A percentile compares a stretch with the other conserved stretches of the same genome.
phyloP scores from a whole-genome alignment of 2,113 vertebrate species.

The Pomatostomus ruficeps region DNA sequence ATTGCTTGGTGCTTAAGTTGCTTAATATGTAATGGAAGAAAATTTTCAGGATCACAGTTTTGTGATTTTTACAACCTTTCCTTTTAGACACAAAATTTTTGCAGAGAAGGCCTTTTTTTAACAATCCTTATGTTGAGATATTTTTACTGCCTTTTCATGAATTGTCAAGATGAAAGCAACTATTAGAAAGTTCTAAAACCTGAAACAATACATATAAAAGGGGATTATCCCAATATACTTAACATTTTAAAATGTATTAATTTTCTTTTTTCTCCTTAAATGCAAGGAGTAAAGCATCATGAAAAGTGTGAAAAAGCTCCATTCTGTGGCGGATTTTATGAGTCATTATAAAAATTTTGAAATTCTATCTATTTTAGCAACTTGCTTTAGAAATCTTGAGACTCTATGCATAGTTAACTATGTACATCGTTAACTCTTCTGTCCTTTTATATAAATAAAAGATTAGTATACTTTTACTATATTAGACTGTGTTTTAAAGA shows the following conservation, averaged over 20 bases:
- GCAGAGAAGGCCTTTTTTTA: neutral
- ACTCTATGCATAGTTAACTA: neutral
- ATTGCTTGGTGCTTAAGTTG: neutral
- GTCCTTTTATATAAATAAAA: neutral
- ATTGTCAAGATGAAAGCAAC: neutral
- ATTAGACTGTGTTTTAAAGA: neutral
- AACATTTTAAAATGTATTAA: neutral
- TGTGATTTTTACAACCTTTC: neutral
- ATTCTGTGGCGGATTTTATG: neutral
- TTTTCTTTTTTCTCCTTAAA: neutral
- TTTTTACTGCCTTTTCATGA: neutral
- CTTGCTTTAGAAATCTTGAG: neutral
- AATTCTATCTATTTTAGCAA: neutral
- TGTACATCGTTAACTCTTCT: neutral
- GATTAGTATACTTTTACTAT: neutral
- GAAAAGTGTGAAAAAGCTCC: neutral
- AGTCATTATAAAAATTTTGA: neutral
- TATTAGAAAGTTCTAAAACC: neutral
- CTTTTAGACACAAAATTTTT: neutral
- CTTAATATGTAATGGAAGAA: neutral
- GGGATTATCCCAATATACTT: neutral
- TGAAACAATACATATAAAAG: neutral
- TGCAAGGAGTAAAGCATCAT: neutral
- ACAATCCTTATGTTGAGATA: neutral
- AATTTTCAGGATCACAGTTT: neutral